phyloP scores from a whole-genome alignment of 2,113 vertebrate species.

The Etheostoma cragini region DNA sequence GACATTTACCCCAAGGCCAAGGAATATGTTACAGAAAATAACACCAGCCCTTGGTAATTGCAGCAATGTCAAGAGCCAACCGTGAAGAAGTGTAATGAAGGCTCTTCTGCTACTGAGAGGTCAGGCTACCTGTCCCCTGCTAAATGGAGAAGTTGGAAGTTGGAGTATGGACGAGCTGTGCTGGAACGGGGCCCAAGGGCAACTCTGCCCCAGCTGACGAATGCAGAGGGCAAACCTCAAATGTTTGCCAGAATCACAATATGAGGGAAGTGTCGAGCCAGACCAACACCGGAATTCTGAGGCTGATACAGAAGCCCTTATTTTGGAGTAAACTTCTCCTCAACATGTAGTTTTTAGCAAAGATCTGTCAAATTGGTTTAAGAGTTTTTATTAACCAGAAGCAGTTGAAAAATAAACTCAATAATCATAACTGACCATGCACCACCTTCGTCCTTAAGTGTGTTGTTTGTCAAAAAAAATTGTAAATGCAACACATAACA shows the following conservation, averaged over 20 bases:
- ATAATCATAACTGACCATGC: background rate
- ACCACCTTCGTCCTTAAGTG: background rate
- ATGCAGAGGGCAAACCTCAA: constrained; percentile 62
- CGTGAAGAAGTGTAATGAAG: constrained; percentile 34
- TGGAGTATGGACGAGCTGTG: constrained; percentile 46
- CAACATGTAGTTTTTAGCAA: background rate
- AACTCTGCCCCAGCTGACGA: constrained; percentile 45
- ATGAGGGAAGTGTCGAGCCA: constrained; percentile 37
- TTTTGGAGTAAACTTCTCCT: background rate
- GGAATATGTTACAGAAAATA: constrained; percentile 36
- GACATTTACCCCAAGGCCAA: constrained; percentile 19
- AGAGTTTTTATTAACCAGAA: background rate
- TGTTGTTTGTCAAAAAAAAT: background rate
- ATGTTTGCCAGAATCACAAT: constrained; percentile 62
- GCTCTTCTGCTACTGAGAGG: constrained; percentile 32
- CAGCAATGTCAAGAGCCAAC: constrained; percentile 33
- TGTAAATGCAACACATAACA: background rate
- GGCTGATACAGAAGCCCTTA: background rate
- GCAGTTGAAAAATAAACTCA: background rate
- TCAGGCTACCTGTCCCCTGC: constrained; percentile 49
- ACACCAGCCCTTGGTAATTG: constrained; percentile 22
- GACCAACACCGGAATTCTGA: constrained; percentile 18
- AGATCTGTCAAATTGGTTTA: background rate
- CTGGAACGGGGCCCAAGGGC: constrained; percentile 70
- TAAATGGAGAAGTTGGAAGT: constrained; percentile 66